phyloP scores from a whole-genome alignment of 2,113 vertebrate species.

The Eurypyga helias region DNA sequence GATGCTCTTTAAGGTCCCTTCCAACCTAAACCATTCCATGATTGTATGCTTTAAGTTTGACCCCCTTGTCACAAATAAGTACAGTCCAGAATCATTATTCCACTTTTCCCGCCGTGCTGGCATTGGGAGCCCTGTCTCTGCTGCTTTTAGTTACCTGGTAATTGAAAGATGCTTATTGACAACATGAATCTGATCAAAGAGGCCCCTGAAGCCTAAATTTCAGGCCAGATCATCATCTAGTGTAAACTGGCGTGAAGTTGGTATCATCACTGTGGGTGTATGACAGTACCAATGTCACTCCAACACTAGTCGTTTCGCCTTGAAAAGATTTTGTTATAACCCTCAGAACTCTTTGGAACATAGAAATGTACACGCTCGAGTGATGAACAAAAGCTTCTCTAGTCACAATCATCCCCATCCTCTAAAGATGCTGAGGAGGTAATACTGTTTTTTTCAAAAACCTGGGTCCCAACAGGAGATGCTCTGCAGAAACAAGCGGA shows the following conservation, averaged over 20 bases:
- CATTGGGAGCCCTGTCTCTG: not conserved
- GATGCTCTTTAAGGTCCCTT: no score
- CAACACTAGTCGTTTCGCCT: not conserved
- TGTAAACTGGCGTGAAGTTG: not conserved
- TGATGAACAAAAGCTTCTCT: not conserved
- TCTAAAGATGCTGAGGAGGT: not conserved
- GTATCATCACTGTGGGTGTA: not conserved
- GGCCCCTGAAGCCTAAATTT: not conserved
- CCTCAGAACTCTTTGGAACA: no score
- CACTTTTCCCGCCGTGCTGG: not conserved
- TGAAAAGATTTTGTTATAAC: not conserved
- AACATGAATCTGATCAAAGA: not conserved
- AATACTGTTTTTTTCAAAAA: not conserved
- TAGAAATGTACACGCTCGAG: accelerated
- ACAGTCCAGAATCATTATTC: not conserved
- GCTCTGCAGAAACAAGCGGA: not conserved
- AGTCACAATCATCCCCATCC: not conserved
- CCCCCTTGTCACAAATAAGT: not conserved
- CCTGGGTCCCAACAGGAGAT: not conserved
- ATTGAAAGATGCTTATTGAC: not conserved
- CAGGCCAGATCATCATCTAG: not conserved
- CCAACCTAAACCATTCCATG: no score
- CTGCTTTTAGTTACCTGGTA: not conserved
- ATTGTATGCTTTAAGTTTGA: not conserved
- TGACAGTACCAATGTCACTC: not conserved